Percentiles rank a stretch among this genome's conserved stretches.
Evolutionary conservation across 2,797 vertebrate genomes (phyloP).

Genomic region (Erpetoichthys calabaricus): DNA sequence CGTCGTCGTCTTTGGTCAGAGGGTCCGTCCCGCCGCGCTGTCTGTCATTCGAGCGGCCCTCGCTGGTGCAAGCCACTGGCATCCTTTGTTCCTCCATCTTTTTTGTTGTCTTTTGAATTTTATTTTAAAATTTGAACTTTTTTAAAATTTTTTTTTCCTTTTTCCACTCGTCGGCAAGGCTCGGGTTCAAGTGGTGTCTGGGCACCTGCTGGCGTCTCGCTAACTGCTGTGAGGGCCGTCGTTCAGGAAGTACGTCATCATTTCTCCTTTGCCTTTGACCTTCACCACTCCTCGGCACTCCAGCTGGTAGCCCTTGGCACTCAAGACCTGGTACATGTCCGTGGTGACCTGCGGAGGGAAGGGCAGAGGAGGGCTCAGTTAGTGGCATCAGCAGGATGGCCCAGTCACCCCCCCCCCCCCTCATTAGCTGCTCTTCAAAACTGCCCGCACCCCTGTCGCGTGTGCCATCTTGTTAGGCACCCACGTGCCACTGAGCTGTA

Average conservation of each 20-base stretch:
- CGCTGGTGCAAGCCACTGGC: too few species aligned
- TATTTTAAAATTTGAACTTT: conserved; percentile 32
- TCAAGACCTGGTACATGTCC: conserved; percentile 80
- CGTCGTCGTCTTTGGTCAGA: too few species aligned
- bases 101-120: conserved; percentile 50
- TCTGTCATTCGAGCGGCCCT: too few species aligned
- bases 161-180: not conserved
- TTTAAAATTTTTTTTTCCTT: conserved; percentile 14
- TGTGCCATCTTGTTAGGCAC: conserved; percentile 8
- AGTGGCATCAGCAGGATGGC: not conserved
- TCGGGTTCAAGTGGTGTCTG: conserved; percentile 38
- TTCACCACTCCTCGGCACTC: conserved; percentile 83
- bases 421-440: not conserved
- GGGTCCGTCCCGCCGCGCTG: too few species aligned
- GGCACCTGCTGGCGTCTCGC: conserved; percentile 31
- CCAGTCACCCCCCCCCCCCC: too few species aligned
- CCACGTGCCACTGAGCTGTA: not conserved
- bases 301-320: conserved; percentile 72
- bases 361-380: not conserved
- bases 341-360: conserved; percentile 66
- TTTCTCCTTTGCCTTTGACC: conserved; percentile 93
- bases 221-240: conserved; percentile 75
- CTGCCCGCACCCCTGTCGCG: conserved; percentile 7
- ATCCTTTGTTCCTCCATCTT: conserved; percentile 9
- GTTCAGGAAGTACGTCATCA: conserved; percentile 92